Conservation (phyloP, 1,140 invertebrate genomes). For the Phenacoccus solenopsis region DNA sequence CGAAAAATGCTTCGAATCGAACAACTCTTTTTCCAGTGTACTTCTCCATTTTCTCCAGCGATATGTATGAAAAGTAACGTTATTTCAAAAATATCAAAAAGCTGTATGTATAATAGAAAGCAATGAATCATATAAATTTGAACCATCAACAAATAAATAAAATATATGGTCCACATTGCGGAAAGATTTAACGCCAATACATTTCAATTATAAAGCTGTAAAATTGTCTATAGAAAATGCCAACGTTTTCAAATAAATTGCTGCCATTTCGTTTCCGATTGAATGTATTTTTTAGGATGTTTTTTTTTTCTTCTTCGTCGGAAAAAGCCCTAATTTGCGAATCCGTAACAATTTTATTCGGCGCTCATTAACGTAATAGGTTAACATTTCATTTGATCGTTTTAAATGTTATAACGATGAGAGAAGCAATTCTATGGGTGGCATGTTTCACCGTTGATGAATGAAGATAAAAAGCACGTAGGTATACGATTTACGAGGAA, state of each 20-base stretch:
- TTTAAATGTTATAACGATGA: too few species aligned
- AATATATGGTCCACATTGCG: not conserved
- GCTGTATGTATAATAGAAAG: not conserved
- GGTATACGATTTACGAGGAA: too few species aligned
- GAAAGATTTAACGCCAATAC: not conserved
- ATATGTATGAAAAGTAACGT: not conserved
- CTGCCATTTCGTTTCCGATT: not conserved
- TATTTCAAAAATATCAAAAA: not conserved
- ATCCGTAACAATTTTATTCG: too few species aligned
- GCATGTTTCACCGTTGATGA: too few species aligned
- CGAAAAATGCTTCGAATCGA: not conserved
- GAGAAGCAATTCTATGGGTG: too few species aligned
- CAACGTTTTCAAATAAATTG: not conserved
- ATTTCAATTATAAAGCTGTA: conserved; percentile 3
- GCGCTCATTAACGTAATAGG: too few species aligned
- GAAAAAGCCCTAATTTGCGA: too few species aligned
- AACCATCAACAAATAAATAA: conserved; percentile 3
- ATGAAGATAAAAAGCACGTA: too few species aligned
- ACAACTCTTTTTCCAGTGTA: not conserved
- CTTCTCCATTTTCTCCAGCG: not conserved
- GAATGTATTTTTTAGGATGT: too few species aligned
- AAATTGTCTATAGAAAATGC: not conserved
- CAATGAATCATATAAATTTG: conserved; percentile 3
- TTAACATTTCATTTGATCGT: too few species aligned
- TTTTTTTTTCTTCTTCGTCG: too few species aligned